phyloP scores from a whole-genome alignment of 2,888 invertebrate genomes.

The Rhagium mordax region DNA sequence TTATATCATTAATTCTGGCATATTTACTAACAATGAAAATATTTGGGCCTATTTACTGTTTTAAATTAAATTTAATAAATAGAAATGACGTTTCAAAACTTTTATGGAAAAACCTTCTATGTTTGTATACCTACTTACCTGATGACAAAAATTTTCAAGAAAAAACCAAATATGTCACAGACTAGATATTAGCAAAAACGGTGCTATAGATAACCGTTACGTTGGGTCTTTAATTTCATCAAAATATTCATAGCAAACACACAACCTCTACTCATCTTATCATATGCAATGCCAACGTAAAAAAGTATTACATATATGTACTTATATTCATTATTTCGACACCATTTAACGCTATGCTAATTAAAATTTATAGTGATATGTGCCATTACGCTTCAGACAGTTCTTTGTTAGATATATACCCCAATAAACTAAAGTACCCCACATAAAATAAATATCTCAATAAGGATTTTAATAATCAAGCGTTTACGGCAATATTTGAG shows the following conservation, averaged over 20 bases:
- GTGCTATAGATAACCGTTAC: neutral
- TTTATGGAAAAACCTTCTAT: no score
- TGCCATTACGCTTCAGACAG: neutral
- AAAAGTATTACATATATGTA: conserved; percentile 5
- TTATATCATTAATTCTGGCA: no score
- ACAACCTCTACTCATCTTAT: neutral
- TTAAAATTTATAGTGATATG: conserved; percentile 20
- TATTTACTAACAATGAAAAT: no score
- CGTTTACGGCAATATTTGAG: neutral
- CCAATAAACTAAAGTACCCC: conserved; percentile 1
- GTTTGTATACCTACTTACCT: no score
- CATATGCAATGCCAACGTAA: neutral
- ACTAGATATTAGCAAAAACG: no score
- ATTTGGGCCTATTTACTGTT: no score
- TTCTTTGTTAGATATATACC: conserved; percentile 17
- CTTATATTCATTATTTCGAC: neutral
- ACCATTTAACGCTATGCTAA: conserved; percentile 14
- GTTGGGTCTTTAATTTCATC: neutral
- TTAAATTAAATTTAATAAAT: no score
- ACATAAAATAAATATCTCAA: conserved; percentile 9
- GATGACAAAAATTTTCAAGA: no score
- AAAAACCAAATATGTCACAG: no score
- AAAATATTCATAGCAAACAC: no score
- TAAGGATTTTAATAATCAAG: conserved; percentile 7
- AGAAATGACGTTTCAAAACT: no score